Evolutionary conservation across 2,888 invertebrate species (phyloP), one percentile per base, ranked within the genome.

Genomic region (Shargacucullia verbasci): DNA sequence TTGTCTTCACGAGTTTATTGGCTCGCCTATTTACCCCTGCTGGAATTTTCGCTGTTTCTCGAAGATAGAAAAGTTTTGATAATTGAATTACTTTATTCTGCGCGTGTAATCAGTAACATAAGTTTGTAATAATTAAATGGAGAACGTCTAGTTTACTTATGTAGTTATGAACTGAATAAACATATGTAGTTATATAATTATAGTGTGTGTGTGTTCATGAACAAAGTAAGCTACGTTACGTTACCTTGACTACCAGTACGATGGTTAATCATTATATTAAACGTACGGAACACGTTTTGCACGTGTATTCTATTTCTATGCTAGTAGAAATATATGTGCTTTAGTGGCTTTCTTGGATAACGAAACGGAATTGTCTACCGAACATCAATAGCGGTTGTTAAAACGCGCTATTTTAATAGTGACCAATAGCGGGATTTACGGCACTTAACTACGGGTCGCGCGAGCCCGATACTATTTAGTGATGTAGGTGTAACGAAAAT

Each of bases 1-100:
- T 70, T 57, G 48, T 40, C 48, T 59, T 50, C 45, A 33, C 45
- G 53, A 62, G 53, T 55, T 59, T 59, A 53, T 57, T 72, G 37
- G 35, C 27, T 37, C 20, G 33, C 25, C 31, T 59, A 34, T 68
- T 68, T 63, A 57, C 45, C 31, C 29, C 50, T 11, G 11, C 15
- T 31, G 52, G 27, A 13, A 35, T 71, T 53, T 50, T 54, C 38
- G 35, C 46, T 29, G 1, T 47, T 40, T 10, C 41, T 45, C 27
- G 25, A 52, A 41, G 1, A 43, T 41, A 38, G 20, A 27, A 31
- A 43, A 45, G 39, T 53, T 52, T 25, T 8, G 13, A 31, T 63
- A 59, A 68, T 57, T 59, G 37, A 59, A 57, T 59, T 33, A 52
- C 48, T 61, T 59, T 12, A 27, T 47, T 58, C 34, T 35, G 40